Conservation (phyloP, 2,113 vertebrate genomes). For the Cottus gobio region DNA sequence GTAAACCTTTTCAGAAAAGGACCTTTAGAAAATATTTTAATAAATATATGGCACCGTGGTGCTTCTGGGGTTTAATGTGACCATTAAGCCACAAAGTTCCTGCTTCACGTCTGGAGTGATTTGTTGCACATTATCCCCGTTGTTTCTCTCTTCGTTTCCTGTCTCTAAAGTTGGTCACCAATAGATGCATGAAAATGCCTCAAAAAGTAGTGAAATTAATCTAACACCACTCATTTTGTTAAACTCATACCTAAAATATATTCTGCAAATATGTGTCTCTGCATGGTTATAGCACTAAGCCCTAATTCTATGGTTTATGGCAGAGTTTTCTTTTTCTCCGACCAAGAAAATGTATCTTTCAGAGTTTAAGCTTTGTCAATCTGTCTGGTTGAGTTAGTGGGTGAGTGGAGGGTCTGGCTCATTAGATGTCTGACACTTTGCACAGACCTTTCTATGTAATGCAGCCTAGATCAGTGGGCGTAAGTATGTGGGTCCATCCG, state of each 20-base stretch:
- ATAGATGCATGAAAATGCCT: background rate
- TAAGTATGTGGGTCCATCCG: conserved; percentile 53
- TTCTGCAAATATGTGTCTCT: conserved; percentile 10
- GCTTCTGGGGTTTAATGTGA: background rate
- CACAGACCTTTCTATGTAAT: conserved; percentile 48
- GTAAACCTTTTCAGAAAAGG: background rate
- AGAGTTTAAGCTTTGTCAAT: conserved; percentile 45
- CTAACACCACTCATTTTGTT: background rate
- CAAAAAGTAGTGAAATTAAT: background rate
- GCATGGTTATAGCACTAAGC: background rate
- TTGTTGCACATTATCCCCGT: background rate
- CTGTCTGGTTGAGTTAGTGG: conserved; percentile 58
- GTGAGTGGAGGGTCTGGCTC: conserved; percentile 63
- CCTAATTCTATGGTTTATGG: conserved; percentile 24
- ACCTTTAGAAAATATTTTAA: background rate
- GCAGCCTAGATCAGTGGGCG: conserved; percentile 41
- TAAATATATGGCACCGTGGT: background rate
- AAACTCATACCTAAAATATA: background rate
- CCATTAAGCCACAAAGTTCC: background rate
- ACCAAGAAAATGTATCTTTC: conserved; percentile 22
- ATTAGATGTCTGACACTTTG: conserved; percentile 65
- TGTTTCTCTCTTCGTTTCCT: background rate
- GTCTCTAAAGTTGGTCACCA: background rate
- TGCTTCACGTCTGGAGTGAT: background rate
- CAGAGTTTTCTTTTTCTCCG: conserved; percentile 25